Evolutionary conservation across 2,888 invertebrate genomes (phyloP).

Genomic region (Torymus texanus): DNA sequence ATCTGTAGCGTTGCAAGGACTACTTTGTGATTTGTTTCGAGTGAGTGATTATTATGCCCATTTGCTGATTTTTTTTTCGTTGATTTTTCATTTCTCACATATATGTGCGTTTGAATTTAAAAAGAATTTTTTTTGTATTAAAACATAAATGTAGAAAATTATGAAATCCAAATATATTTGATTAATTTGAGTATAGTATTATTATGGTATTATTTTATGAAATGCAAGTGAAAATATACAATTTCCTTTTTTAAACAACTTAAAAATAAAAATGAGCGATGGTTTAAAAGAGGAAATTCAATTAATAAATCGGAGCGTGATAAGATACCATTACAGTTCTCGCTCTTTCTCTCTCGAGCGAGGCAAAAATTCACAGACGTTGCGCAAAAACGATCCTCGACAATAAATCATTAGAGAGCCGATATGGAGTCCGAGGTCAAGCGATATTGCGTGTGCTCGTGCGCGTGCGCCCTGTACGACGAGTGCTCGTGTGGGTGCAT

Average conservation of each 20-base stretch:
- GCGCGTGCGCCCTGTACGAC: not conserved
- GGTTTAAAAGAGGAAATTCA: not conserved
- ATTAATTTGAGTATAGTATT: no score
- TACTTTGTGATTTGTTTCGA: no score
- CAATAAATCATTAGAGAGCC: constrained; percentile 45
- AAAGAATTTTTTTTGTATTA: no score
- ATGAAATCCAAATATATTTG: no score
- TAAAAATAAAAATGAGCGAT: not conserved
- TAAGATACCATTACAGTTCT: not conserved
- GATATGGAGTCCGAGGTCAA: constrained; percentile 45
- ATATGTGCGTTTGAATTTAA: not conserved
- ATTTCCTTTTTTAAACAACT: not conserved
- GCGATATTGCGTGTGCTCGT: constrained; percentile 40
- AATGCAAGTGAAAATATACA: no score
- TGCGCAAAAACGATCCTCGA: constrained; percentile 31
- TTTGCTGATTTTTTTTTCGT: no score
- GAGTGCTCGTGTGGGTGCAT: not conserved
- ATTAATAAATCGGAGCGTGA: not conserved
- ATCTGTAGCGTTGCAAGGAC: not conserved
- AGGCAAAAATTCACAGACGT: constrained; percentile 3
- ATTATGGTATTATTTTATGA: no score
- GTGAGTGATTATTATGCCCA: no score
- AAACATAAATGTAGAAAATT: no score
- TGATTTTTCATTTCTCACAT: not conserved
- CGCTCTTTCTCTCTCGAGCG: not conserved